Conservation (phyloP, 2,888 invertebrate species). For the Pachymerium ferrugineum region DNA sequence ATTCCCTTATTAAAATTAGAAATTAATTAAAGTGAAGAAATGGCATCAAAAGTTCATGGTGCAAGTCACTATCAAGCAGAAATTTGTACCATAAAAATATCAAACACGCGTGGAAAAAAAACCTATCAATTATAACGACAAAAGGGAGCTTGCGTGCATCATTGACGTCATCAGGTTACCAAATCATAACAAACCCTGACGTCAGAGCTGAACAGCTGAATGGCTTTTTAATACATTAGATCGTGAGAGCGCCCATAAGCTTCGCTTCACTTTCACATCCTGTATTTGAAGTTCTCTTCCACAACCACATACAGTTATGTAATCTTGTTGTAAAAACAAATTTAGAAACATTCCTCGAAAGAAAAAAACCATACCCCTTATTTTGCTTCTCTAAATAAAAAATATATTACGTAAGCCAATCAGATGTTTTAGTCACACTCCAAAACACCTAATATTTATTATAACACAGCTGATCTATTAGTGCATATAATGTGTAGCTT, state of each 20-base stretch:
- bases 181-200: neutral
- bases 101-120: no score
- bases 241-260: neutral
- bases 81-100: no score
- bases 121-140: neutral
- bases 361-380: neutral
- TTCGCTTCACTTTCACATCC: slow-evolving; percentile 4
- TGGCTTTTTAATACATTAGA: neutral
- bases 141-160: neutral
- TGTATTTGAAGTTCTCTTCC: neutral
- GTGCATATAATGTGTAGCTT: no score
- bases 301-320: neutral
- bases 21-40: no score
- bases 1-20: no score
- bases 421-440: no score
- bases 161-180: neutral
- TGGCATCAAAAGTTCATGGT: no score
- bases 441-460: no score
- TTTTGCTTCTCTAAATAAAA: no score
- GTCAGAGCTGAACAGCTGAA: neutral
- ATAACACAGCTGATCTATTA: no score
- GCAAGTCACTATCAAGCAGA: no score
- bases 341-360: neutral
- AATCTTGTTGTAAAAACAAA: neutral
- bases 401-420: no score